Evolutionary conservation across 1,140 invertebrate species (phyloP).

Genomic region (Drosophila funebris): DNA sequence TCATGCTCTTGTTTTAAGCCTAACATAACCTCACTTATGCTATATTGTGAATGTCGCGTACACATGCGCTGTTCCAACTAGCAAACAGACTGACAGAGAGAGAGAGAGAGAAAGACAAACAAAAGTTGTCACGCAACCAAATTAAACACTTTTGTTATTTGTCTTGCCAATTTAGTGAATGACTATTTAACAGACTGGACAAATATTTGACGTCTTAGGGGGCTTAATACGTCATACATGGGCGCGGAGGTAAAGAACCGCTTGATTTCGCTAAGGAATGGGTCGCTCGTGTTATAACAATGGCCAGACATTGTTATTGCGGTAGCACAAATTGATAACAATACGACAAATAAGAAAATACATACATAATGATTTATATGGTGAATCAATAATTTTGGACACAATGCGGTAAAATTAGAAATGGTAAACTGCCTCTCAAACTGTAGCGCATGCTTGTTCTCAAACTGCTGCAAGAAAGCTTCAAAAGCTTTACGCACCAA

Average conservation of each 20-base stretch:
- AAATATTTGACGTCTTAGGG: conserved; percentile 59
- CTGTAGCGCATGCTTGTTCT: neutral
- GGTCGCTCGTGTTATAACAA: conserved; percentile 30
- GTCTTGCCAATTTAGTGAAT: conserved; percentile 58
- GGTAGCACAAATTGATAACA: conserved; percentile 52
- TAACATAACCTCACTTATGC: conserved; percentile 22
- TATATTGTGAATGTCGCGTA: conserved; percentile 25
- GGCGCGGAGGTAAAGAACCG: conserved; percentile 39
- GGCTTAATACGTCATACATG: conserved; percentile 30
- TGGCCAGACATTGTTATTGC: conserved; percentile 45
- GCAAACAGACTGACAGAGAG: neutral
- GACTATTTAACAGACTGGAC: conserved; percentile 71
- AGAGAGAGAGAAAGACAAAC: neutral
- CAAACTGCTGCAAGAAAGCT: conserved; percentile 1
- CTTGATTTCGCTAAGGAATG: neutral
- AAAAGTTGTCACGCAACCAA: conserved; percentile 56
- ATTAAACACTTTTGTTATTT: conserved; percentile 62
- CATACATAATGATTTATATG: conserved; percentile 48
- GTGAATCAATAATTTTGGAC: conserved; percentile 56
- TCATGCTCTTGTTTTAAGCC: neutral
- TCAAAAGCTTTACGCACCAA: conserved; percentile 30
- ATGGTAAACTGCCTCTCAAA: conserved; percentile 7
- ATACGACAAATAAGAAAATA: conserved; percentile 58
- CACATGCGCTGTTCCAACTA: conserved; percentile 36
- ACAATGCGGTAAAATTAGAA: conserved; percentile 60